Percentiles rank a stretch among this genome's conserved stretches.
Evolutionary conservation across 2,797 vertebrate genomes (phyloP).

Genomic region (Vespertilio murinus): DNA sequence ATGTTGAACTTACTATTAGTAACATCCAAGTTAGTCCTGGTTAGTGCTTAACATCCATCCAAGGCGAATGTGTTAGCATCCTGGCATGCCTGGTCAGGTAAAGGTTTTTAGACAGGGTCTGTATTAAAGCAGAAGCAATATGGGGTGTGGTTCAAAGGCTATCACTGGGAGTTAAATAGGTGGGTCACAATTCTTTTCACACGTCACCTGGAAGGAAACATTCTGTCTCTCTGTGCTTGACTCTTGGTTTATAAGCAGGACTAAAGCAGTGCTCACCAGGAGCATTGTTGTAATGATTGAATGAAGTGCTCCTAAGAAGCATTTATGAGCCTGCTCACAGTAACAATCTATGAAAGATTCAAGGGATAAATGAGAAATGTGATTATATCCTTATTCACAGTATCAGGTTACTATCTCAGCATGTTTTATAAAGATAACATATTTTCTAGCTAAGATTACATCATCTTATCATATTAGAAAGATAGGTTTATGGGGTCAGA

Average conservation of each 20-base stretch:
- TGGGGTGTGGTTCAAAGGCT: neutral
- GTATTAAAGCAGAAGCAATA: neutral
- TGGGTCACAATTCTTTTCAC: neutral
- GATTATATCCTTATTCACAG: neutral
- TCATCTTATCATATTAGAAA: neutral
- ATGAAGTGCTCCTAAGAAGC: neutral
- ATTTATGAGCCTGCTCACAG: neutral
- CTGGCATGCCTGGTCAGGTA: neutral
- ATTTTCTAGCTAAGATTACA: neutral
- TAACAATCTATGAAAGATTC: neutral
- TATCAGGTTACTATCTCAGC: neutral
- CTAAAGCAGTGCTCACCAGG: neutral
- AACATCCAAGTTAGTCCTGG: neutral
- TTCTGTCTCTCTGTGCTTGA: neutral
- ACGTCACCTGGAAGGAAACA: neutral
- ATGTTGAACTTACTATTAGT: neutral
- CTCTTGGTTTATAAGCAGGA: neutral
- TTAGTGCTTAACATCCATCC: neutral
- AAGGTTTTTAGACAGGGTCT: neutral
- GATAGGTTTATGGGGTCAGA: neutral
- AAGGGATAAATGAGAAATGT: neutral
- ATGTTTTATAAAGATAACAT: neutral
- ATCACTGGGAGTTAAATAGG: neutral
- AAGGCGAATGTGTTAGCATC: neutral
- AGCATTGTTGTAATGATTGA: neutral